These are phyloP conservation scores for Tachina fera DNA, from an alignment of 2,888 invertebrate genomes.

Conservation along the genomic window DNA sequence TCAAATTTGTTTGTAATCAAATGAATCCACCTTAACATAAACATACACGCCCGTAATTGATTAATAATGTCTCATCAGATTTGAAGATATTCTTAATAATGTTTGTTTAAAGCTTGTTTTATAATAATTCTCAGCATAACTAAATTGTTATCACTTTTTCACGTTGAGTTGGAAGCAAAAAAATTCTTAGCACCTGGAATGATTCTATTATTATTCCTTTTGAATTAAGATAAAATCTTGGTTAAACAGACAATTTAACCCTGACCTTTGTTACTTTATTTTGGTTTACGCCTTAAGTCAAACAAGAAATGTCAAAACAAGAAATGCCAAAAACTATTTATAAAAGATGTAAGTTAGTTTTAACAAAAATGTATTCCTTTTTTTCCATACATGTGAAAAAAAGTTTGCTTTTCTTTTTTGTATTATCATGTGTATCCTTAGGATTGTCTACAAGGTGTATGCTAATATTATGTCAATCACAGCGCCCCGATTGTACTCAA, in stretches of 20 bases:
- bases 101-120: background rate
- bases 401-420: background rate
- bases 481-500: conserved; percentile 53
- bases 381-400: conserved; percentile 3
- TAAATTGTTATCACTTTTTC: conserved; percentile 23
- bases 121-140: background rate
- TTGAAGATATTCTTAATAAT: conserved; percentile 17
- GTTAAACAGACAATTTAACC: conserved; percentile 24
- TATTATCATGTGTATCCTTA: background rate
- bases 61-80: conserved; percentile 51
- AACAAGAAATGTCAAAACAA: conserved; percentile 5
- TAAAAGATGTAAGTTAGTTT: conserved; percentile 68
- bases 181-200: background rate
- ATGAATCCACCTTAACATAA: conserved; percentile 25
- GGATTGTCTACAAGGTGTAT: conserved; percentile 73
- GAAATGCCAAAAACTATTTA: conserved; percentile 51
- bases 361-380: background rate
- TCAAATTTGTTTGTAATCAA: background rate
- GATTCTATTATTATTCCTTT: background rate
- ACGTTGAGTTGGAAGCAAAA: background rate
- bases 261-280: conserved; percentile 66
- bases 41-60: conserved; percentile 31
- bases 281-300: conserved; percentile 43
- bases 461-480: conserved; percentile 80
- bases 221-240: conserved; percentile 14